Evolutionary conservation across 2,797 vertebrate species (phyloP), one percentile per base, ranked within the genome.

Genomic region (Epinephelus coioides): DNA sequence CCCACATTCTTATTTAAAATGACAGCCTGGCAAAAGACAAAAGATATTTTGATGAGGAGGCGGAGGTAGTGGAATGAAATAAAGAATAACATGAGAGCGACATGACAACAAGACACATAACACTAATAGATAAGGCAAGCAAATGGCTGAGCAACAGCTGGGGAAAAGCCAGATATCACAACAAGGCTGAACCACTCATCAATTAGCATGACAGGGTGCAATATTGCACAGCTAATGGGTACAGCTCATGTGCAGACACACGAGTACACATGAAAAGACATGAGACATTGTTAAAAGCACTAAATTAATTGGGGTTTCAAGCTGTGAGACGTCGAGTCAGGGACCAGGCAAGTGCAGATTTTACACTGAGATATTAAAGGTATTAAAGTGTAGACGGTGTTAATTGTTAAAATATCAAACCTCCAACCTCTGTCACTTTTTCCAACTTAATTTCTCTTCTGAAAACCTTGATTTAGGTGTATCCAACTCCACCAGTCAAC

Each of bases 161-260:
- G 63, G 34, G 40, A 53, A 66, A 59, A 83, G 71, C 46, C 51
- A 15, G 75, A 67, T 79, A 86, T 82, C 77, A 49, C 71, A 80
- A 76, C 83, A 76, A 75, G 74, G 70, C 81, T 46, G 68, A 81
- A 51, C 59, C 11, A 3, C 78, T 83, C 57, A 43, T 87, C 76
- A 89, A 60, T 89, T 86, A 87, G 67, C 62, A 56, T 74, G 78
- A 81, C 78, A 85, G 69, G 79, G 72, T 70, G 69, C 78, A 78
- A 68, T 78, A 83, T 83, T 2, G 38, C 50, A 25, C 57, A 27
- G 71, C 66, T 83, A 82, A 88, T 82, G 85, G 85, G 47, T 51
- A 50, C 23, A 61, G 49, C 60, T 61, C 43, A 23, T 79, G 69
- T 25, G 34, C 57, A 70, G 62, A 62, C 69, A 63, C 69, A 64